Base-by-base conservation (phyloP, 2,888 invertebrate genomes). In the Lepidocyrtoides sp. region DNA sequence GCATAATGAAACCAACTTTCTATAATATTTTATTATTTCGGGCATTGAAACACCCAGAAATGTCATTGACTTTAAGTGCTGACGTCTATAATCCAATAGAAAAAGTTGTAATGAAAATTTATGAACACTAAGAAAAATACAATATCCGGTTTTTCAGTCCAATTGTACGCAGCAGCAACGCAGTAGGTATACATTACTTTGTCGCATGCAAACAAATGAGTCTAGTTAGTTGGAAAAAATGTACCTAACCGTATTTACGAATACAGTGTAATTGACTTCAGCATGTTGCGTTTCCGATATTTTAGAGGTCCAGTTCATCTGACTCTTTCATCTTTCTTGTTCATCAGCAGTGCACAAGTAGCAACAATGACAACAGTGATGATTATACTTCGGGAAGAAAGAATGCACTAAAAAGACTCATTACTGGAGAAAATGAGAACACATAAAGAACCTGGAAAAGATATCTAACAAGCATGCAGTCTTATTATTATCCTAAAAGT, bases 361-460 rank as follows among this genome's bases (percentile, higher is more conserved):
- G 54, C 54, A 20, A 8, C 23, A 20, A 57, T 57, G 57, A 23
- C 20, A 57, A 54, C 20, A 29, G 32, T 84, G 69, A 84, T 51
- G 84, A 84, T 84, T 32, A 48, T 83, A 83, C 66, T 84, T 84
- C 48, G 17, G 17, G 51, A 69, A 36, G 29, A n/a, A 60, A 87
- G 63, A 87, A 77, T 77, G 29, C 48, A 23, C 26, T 84, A 72
- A 84, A 84, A 54, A 44, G 66, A 48, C n/a, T 26, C 44, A 87
- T 81, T 81, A 88, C 66, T 81, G 88, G 54, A 79, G 69, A 88
- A 88, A 88, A 81, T 81, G 63, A 57, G 79, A 79, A 48, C 48
- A 79, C 29, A 29, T 63, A 63, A 29, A 29, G 23, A 60, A 26
- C 20, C 36, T 54, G n/a, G 5, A 82, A 14, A 44, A n/a, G 20